These are phyloP conservation scores for Chalcis sispes DNA, from an alignment of 2,888 invertebrate genomes.

Conservation along the genomic window DNA sequence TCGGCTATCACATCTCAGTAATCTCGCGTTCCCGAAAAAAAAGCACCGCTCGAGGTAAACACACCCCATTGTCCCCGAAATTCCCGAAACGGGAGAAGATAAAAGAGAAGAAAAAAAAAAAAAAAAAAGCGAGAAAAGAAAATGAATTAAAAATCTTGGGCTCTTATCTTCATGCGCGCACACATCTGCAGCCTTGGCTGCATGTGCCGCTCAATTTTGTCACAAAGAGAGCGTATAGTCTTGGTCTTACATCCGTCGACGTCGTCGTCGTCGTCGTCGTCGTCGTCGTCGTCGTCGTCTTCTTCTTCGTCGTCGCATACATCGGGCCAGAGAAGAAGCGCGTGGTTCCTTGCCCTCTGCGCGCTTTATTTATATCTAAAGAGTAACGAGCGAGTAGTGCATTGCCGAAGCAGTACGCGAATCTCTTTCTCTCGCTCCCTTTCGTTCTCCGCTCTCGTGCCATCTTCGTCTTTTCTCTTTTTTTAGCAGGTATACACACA, in stretches of 20 bases:
- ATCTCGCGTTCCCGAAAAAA: no score
- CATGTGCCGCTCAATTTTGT: slow-evolving; percentile 47
- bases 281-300: slow-evolving; percentile 36
- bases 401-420: slow-evolving; percentile 47
- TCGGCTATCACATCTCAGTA: no score
- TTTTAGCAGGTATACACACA: slow-evolving; percentile 33
- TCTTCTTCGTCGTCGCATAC: slow-evolving; percentile 39
- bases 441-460: no score
- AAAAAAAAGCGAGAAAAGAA: no score
- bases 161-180: slow-evolving; percentile 17
- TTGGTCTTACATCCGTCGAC: no score
- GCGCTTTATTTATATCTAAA: slow-evolving; percentile 66
- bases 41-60: no score
- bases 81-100: no score
- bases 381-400: slow-evolving; percentile 61
- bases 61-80: neutral
- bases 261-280: slow-evolving; percentile 23
- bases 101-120: no score
- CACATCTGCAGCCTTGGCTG: neutral
- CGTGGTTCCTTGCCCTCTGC: slow-evolving; percentile 66
- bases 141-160: neutral
- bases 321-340: slow-evolving; percentile 45
- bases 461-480: slow-evolving; percentile 24
- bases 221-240: slow-evolving; percentile 55
- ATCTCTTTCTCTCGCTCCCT: neutral